A percentile compares a stretch with the other conserved stretches of the same genome.
These are phyloP conservation scores for Notamacropus eugenii DNA, from an alignment of 2,797 vertebrate genomes.

Conservation along the genomic window DNA sequence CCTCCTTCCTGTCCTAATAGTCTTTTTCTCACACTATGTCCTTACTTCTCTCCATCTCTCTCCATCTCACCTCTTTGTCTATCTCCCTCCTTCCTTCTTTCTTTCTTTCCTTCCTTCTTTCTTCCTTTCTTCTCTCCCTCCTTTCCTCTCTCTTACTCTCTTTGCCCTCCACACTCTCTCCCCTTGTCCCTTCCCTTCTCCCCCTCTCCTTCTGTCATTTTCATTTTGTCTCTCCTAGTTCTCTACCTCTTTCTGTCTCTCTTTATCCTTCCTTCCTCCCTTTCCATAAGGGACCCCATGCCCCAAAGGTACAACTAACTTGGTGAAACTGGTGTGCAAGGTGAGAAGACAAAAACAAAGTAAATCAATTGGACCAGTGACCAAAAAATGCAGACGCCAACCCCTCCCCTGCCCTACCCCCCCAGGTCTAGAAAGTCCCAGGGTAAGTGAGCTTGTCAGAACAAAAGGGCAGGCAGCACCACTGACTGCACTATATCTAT, in stretches of 20 bases:
- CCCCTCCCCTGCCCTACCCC: not conserved
- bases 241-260: too few relatives aligned
- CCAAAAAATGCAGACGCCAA: not conserved
- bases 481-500: not conserved
- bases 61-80: not conserved
- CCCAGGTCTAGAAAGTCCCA: not conserved
- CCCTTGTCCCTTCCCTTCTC: too few relatives aligned
- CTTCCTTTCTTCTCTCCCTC: too few relatives aligned
- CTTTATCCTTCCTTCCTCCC: not conserved
- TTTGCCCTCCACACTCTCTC: too few relatives aligned
- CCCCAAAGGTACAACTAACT: not conserved
- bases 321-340: not conserved
- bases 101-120: too few relatives aligned
- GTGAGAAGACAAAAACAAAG: not conserved
- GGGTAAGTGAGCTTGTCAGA: not conserved
- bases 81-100: too few relatives aligned
- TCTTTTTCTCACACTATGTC: not conserved
- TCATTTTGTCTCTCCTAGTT: too few relatives aligned
- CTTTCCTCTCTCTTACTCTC: too few relatives aligned
- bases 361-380: not conserved
- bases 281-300: not conserved
- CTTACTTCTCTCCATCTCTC: not conserved
- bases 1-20: not conserved
- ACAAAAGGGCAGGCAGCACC: not conserved
- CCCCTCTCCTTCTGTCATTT: too few relatives aligned